phyloP scores from a whole-genome alignment of 2,888 invertebrate species.

The Drosophila mayaguana region DNA sequence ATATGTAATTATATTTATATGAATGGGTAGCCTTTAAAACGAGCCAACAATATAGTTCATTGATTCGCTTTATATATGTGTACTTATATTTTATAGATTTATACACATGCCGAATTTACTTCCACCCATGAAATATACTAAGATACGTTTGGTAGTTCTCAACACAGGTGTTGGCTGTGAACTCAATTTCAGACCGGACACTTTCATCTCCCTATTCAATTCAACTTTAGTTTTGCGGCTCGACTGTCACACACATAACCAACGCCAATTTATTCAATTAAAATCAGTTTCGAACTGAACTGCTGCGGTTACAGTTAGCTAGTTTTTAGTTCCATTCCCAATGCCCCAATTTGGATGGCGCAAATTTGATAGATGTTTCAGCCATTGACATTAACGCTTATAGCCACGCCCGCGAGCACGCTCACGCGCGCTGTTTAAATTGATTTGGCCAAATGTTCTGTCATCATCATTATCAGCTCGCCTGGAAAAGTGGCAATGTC shows the following conservation, averaged over 20 bases:
- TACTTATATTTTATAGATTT: not conserved
- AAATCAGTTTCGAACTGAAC: not conserved
- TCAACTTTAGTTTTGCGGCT: slow-evolving; percentile 7
- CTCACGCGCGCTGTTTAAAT: slow-evolving; percentile 46
- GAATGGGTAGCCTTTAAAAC: too few relatives aligned
- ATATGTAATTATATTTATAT: too few relatives aligned
- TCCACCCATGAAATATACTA: not conserved
- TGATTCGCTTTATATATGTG: not conserved
- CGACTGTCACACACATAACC: slow-evolving; percentile 1
- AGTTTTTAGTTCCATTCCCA: slow-evolving; percentile 1
- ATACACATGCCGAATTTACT: not conserved
- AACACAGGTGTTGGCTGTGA: not conserved
- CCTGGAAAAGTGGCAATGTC: slow-evolving; percentile 54
- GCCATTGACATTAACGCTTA: slow-evolving; percentile 30
- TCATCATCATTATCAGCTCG: slow-evolving; percentile 73
- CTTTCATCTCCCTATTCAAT: not conserved
- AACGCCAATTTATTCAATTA: slow-evolving; percentile 22
- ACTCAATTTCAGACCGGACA: not conserved
- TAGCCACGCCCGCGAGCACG: slow-evolving; percentile 29
- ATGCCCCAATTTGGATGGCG: slow-evolving; percentile 12
- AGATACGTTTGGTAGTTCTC: not conserved
- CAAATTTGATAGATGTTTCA: slow-evolving; percentile 20
- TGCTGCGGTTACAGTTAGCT: slow-evolving; percentile 7
- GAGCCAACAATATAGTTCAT: too few relatives aligned
- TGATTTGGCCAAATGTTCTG: slow-evolving; percentile 71